Conservation (phyloP, 1,140 invertebrate genomes). For the Thalassaphorura encarpata region DNA sequence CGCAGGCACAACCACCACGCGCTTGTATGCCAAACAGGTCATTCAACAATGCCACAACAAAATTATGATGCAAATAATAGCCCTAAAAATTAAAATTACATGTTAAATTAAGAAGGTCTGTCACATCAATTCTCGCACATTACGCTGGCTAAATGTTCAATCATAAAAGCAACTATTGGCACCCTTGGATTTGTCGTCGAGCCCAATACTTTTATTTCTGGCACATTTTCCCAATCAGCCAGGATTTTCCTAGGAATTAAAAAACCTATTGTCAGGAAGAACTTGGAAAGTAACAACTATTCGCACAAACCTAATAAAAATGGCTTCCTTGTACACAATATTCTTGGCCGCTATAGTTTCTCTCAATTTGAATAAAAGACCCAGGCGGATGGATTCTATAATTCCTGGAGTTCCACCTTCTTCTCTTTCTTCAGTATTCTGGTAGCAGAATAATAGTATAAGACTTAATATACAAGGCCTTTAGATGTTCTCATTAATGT, state of each 20-base stretch:
- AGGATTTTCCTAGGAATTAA: slow-evolving; percentile 6
- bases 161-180: slow-evolving; percentile 76
- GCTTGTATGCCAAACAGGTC: slow-evolving; percentile 88
- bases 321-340: slow-evolving; percentile 62
- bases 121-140: too few species aligned
- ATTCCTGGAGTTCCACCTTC: slow-evolving; percentile 76
- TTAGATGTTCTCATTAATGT: too few species aligned
- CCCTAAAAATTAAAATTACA: slow-evolving; percentile 37
- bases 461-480: too few species aligned
- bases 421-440: slow-evolving; percentile 59
- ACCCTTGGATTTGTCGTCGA: slow-evolving; percentile 55
- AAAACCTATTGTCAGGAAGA: background rate
- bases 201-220: slow-evolving; percentile 61
- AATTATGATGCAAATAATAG: slow-evolving; percentile 81
- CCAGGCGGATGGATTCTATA: slow-evolving; percentile 71
- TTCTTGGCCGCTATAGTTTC: slow-evolving; percentile 60
- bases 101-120: too few species aligned
- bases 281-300: background rate
- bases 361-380: slow-evolving; percentile 75
- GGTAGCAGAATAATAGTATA: too few species aligned
- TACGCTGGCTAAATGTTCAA: too few species aligned
- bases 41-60: slow-evolving; percentile 74
- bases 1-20: slow-evolving; percentile 71
- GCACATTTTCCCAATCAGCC: slow-evolving; percentile 29
- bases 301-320: slow-evolving; percentile 23